Evolutionary conservation across 2,888 invertebrate genomes (phyloP), one percentile per base, ranked within the genome.

Genomic region (Cheilosia urbana): DNA sequence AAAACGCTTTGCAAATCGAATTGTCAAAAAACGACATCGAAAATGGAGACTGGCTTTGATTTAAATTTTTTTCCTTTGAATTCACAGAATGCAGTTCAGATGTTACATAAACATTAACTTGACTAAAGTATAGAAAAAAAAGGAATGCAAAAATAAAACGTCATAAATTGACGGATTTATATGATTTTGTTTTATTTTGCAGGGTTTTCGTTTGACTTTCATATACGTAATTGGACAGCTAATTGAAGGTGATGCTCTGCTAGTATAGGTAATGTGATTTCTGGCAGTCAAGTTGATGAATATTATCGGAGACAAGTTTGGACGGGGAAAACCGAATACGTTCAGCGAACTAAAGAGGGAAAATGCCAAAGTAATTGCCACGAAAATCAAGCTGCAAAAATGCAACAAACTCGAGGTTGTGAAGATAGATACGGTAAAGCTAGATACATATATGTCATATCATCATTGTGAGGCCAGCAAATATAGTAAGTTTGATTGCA

Each of bases 1-100:
- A 90, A 91, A 90, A 90, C 90, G 90, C 90, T 91, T 90, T 90
- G 88, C 88, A 90, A 90, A 90, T 90, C 91, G 89, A 90, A 91
- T 90, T 91, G 90, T 89, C 90, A 88, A 89, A 89, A 90, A 90
- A 89, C 88, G 89, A 84, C 76, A 81, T 81, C 71, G 62, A 85
- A 72, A 77, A 72, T 62, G 30, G 47, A 66, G 77, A 85, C 76
- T 72, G 85, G 57, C 66, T 80, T 68, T 72, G 60, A 75, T 75
- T 55, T 69, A 15, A 13, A 1, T 24, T 58, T 49, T 47, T 80
- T 63, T 73, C 66, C 40, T 60, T 63, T 69, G 42, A 55, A 47
- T 34, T 42, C 42, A 69, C 72, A 76, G 63, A 68, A 81, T 85
- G 81, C 81, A 85, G 51, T 85, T 81, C 30, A 80, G 58, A 76